Evolutionary conservation across 2,113 vertebrate genomes (phyloP).

Genomic region (Chascanopsetta lugubris): DNA sequence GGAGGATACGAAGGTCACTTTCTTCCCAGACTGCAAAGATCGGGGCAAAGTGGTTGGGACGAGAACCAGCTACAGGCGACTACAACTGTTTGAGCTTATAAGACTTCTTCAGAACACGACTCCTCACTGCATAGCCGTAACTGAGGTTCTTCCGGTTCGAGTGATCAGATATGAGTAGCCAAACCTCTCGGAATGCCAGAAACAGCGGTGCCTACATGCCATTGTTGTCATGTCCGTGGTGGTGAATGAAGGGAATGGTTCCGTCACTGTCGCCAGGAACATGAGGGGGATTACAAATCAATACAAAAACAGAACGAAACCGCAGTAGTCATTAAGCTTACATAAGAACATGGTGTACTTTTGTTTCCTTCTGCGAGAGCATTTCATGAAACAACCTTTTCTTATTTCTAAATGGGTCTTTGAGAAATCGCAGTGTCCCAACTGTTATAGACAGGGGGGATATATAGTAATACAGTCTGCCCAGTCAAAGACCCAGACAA

Average conservation of each 20-base stretch:
- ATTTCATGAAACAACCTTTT: slow-evolving; percentile 64
- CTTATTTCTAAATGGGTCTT: slow-evolving; percentile 69
- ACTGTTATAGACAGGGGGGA: slow-evolving; percentile 67
- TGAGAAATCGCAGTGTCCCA: slow-evolving; percentile 65
- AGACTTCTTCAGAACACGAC: slow-evolving; percentile 38
- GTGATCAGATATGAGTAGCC: slow-evolving; percentile 50
- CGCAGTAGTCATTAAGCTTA: slow-evolving; percentile 77
- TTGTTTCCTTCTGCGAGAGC: slow-evolving; percentile 67
- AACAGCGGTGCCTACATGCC: slow-evolving; percentile 40
- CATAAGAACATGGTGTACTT: slow-evolving; percentile 73
- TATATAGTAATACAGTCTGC: slow-evolving; percentile 66
- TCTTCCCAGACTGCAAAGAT: slow-evolving; percentile 31
- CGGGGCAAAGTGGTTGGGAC: slow-evolving; percentile 51
- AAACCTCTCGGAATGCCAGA: slow-evolving; percentile 56
- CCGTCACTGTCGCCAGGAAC: slow-evolving; percentile 63
- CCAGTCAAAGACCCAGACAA: slow-evolving; percentile 71
- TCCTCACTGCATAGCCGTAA: slow-evolving; percentile 68
- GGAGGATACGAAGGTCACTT: slow-evolving; percentile 59
- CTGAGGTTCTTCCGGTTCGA: slow-evolving; percentile 70
- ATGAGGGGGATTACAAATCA: slow-evolving; percentile 61
- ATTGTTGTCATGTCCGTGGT: slow-evolving; percentile 35
- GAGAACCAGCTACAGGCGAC: slow-evolving; percentile 50
- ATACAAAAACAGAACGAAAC: slow-evolving; percentile 48
- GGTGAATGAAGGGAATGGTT: slow-evolving; percentile 60
- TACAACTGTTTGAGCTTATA: slow-evolving; percentile 44